Evolutionary conservation across 2,113 vertebrate species (phyloP).

Genomic region (Oenanthe melanoleuca): DNA sequence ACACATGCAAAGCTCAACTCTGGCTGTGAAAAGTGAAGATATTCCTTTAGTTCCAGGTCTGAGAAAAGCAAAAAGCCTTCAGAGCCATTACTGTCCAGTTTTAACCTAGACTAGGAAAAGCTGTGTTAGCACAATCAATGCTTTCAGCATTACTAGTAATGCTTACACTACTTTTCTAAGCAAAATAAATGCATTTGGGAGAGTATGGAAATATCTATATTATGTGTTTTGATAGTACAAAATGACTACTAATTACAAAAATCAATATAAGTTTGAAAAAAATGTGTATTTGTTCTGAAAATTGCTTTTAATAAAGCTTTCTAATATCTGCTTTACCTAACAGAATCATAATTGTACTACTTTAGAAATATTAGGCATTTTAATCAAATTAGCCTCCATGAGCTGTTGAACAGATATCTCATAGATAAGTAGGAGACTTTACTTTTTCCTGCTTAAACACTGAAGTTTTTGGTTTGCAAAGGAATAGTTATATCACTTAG

Average conservation of each 20-base stretch:
- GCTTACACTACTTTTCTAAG: background rate
- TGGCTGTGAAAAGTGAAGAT: background rate
- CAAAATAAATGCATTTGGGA: background rate
- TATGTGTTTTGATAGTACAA: background rate
- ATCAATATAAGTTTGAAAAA: background rate
- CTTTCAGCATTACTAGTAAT: background rate
- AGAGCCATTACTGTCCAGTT: background rate
- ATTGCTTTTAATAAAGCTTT: background rate
- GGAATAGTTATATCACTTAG: accelerated
- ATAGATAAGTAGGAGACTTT: background rate
- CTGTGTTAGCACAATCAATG: background rate
- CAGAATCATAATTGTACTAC: background rate
- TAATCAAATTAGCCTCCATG: background rate
- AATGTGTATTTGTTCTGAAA: background rate
- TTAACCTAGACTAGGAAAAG: background rate
- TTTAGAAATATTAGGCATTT: background rate
- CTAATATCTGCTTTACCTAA: background rate
- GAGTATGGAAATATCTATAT: background rate
- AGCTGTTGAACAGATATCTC: background rate
- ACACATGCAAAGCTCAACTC: background rate
- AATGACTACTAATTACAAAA: background rate
- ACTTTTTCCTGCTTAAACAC: background rate
- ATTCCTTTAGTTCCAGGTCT: background rate
- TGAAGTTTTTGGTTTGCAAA: background rate
- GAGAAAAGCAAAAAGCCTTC: background rate